A percentile compares a stretch with the other conserved stretches of the same genome.
phyloP scores from a whole-genome alignment of 2,797 vertebrate species.

The Sebastes alutus region DNA sequence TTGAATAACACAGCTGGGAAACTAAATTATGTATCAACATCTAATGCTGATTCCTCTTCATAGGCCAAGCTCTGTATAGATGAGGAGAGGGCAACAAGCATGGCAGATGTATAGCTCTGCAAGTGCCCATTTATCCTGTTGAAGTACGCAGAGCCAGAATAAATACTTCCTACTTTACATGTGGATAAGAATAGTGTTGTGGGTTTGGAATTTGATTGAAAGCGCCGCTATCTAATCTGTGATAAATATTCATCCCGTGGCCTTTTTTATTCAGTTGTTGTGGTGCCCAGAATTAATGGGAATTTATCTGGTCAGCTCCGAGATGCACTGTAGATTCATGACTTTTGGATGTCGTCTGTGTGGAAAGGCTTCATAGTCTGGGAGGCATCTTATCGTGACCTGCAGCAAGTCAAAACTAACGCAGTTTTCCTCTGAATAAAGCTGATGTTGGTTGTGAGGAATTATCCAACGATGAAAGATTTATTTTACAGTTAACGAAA shows the following conservation, averaged over 20 bases:
- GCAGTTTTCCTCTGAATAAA: conserved; percentile 17
- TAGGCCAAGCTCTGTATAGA: conserved; percentile 54
- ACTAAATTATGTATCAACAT: conserved; percentile 74
- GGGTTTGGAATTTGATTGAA: conserved; percentile 62
- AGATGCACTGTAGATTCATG: conserved; percentile 51
- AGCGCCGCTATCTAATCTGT: conserved; percentile 53
- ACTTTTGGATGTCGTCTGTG: conserved; percentile 51
- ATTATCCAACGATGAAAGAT: conserved; percentile 8
- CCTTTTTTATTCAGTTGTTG: conserved; percentile 65
- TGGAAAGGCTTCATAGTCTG: not conserved
- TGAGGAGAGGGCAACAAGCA: conserved; percentile 48
- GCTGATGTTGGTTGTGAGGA: not conserved
- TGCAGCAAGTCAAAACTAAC: conserved; percentile 1
- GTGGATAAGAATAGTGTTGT: conserved; percentile 45
- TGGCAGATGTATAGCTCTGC: conserved; percentile 53
- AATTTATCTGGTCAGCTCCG: conserved; percentile 49
- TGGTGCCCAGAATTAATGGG: conserved; percentile 58
- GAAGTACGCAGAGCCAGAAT: conserved; percentile 39
- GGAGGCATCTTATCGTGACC: conserved; percentile 1
- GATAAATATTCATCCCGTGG: conserved; percentile 74
- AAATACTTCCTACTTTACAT: conserved; percentile 55
- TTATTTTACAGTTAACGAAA: conserved; percentile 13
- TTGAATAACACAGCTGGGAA: conserved; percentile 62
- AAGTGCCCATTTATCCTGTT: conserved; percentile 54
- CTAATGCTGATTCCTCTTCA: conserved; percentile 60